Evolutionary conservation across 1,140 invertebrate species (phyloP), one percentile per base, ranked within the genome.

Genomic region (Zaprionus tsacasi): DNA sequence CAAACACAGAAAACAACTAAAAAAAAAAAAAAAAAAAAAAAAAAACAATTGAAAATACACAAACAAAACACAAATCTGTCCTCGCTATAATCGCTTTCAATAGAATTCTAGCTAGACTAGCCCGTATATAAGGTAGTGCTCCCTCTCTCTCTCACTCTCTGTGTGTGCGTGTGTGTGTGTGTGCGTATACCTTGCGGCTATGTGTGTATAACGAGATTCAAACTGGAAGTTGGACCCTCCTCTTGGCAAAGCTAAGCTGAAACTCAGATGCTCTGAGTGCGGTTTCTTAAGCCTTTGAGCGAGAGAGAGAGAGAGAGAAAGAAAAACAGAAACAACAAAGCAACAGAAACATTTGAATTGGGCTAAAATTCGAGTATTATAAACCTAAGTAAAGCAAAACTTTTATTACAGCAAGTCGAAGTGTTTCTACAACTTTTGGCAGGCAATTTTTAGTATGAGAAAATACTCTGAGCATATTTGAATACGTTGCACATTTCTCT

Each of bases 1-100:
- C n/a, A n/a, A n/a, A n/a, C n/a, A n/a, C n/a, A n/a, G n/a, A n/a
- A n/a, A n/a, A n/a, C n/a, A n/a, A n/a, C n/a, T n/a, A 69, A 4
- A 59, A 54, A 27, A 40, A 12, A 70, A 68, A 27, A 36, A n/a
- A 58, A 61, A 52, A 12, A 69, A 4, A 59, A 54, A 27, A 40
- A 12, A 70, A 68, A 27, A 36, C 33, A 48, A 59, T 55, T 56
- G 15, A 50, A 64, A 27, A 48, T 25, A 59, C 10, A 35, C 27
- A 75, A 43, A 36, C 30, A 33, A 65, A 68, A 67, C 27, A 36
- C 52, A 36, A 54, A 43, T 73, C 79, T 69, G 76, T 59, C 61
- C 76, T 78, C 61, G 61, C 55, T 59, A 57, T 63, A 60, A 64
- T 56, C 48, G 63, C 48, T 56, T 75, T 72, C 73, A 54, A 79